These are phyloP conservation scores for Ormyrus labotus DNA, from an alignment of 2,888 invertebrate species.

Conservation along the genomic window DNA sequence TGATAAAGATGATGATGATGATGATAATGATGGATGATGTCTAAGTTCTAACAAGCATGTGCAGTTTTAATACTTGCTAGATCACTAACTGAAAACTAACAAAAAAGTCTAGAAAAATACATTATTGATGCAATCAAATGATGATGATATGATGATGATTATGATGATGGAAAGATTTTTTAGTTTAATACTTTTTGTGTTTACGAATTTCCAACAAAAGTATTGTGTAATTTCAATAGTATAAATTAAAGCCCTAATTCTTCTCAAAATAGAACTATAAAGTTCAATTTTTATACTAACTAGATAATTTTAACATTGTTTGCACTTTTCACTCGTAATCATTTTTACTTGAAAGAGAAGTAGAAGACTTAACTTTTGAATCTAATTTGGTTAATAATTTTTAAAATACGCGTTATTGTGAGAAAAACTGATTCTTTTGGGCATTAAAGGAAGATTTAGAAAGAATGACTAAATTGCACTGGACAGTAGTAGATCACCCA, in stretches of 20 bases:
- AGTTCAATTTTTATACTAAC: constrained; percentile 24
- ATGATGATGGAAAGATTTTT: constrained; percentile 16
- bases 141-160: constrained; percentile 16
- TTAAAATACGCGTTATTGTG: constrained; percentile 17
- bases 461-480: constrained; percentile 49
- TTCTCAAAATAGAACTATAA: not conserved
- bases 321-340: constrained; percentile 37
- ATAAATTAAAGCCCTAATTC: no score
- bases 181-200: constrained; percentile 4
- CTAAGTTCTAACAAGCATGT: constrained; percentile 55
- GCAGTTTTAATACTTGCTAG: constrained; percentile 44
- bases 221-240: not conserved
- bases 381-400: not conserved
- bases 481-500: constrained; percentile 53
- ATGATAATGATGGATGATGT: constrained; percentile 36
- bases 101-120: constrained; percentile 25
- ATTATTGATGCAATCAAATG: constrained; percentile 28
- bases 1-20: constrained; percentile 24
- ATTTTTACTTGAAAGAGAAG: constrained; percentile 13
- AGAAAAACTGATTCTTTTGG: constrained; percentile 28
- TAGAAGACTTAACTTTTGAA: no score
- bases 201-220: constrained; percentile 25
- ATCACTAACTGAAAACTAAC: constrained; percentile 32
- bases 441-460: constrained; percentile 29
- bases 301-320: constrained; percentile 28